Evolutionary conservation across 2,797 vertebrate species (phyloP).

Genomic region (Danio albolineatus): DNA sequence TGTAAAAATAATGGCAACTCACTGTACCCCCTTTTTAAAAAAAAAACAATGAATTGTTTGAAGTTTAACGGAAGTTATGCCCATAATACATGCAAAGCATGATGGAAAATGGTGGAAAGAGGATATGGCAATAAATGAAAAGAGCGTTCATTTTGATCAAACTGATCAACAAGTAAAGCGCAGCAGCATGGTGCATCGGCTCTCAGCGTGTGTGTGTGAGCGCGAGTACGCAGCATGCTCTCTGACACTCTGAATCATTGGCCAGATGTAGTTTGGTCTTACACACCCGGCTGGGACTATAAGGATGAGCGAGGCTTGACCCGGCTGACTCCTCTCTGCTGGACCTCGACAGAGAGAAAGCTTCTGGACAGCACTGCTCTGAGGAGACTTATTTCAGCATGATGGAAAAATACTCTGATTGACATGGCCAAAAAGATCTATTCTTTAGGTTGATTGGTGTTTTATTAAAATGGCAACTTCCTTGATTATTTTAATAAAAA

Average conservation of each 20-base stretch:
- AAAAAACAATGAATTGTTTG: no score
- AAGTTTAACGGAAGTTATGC: no score
- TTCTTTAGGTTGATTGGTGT: not conserved
- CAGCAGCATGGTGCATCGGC: constrained; percentile 4
- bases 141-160: constrained; percentile 16
- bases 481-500: no score
- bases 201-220: not conserved
- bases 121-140: constrained; percentile 27
- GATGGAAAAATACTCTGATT: constrained; percentile 26
- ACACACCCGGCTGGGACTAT: constrained; percentile 57
- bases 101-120: not conserved
- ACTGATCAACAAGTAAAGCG: constrained; percentile 10
- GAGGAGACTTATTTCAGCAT: constrained; percentile 44
- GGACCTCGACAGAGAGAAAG: constrained; percentile 31
- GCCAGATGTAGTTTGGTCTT: constrained; percentile 57
- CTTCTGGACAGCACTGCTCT: constrained; percentile 44
- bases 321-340: constrained; percentile 45
- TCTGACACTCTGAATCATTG: constrained; percentile 52
- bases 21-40: no score
- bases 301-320: constrained; percentile 54
- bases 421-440: not conserved
- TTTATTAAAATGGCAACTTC: no score
- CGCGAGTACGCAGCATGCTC: constrained; percentile 19
- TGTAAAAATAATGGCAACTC: no score
- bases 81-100: no score